Percentiles rank a stretch among this genome's conserved stretches.
phyloP scores from a whole-genome alignment of 2,113 vertebrate species.

The Cinclus cinclus region DNA sequence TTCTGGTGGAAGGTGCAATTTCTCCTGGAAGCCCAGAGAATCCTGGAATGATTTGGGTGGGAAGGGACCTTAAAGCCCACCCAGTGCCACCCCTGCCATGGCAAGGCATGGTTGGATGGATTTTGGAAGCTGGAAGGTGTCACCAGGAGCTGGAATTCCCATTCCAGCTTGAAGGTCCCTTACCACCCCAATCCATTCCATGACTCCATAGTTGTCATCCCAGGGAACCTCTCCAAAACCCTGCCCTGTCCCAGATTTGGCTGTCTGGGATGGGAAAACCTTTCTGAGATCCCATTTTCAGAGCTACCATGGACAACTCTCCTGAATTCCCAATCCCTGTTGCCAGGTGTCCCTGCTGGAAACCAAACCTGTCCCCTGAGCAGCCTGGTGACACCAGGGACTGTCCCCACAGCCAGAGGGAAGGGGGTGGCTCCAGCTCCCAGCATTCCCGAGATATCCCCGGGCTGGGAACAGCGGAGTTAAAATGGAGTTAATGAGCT shows the following conservation, averaged over 20 bases:
- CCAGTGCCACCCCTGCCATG: neutral
- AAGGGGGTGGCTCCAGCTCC: too few species aligned
- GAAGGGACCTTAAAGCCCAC: neutral
- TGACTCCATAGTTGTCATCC: neutral
- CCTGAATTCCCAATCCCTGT: too few species aligned
- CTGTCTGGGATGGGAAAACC: neutral
- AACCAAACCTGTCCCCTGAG: too few species aligned
- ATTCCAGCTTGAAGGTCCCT: neutral
- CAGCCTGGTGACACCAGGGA: neutral
- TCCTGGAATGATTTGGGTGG: neutral
- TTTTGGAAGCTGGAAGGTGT: neutral
- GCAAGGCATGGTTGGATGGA: neutral
- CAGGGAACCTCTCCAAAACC: neutral
- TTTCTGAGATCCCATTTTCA: neutral
- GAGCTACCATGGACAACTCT: too few species aligned
- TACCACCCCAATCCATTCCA: neutral
- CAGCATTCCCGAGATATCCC: neutral
- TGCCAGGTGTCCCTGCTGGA: neutral
- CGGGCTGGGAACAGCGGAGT: neutral
- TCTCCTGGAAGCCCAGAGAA: accelerated
- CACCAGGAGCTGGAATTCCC: neutral
- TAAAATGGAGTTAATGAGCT: slow-evolving; percentile 31
- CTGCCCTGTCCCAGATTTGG: neutral
- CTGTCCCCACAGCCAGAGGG: too few species aligned
- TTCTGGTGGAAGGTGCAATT: neutral